A percentile compares a stretch with the other conserved stretches of the same genome.
Evolutionary conservation across 2,888 invertebrate species (phyloP).

Genomic region (Perdita meconis): DNA sequence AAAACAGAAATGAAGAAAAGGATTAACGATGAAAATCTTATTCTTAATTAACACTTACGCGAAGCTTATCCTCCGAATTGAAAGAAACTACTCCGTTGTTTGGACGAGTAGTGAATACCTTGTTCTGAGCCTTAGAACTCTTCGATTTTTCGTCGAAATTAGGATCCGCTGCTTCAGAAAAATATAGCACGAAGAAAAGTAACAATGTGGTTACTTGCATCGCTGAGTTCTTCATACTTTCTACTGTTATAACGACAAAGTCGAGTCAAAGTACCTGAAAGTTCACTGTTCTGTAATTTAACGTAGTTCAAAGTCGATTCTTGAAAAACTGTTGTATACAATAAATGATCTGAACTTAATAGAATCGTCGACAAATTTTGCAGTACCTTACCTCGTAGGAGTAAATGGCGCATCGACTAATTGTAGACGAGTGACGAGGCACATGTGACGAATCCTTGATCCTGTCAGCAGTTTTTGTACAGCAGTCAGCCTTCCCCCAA

Average conservation of each 20-base stretch:
- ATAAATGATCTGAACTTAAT: background rate
- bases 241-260: background rate
- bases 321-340: background rate
- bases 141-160: background rate
- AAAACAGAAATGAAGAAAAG: too few species aligned
- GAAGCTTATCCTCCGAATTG: slow-evolving; percentile 85
- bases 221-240: slow-evolving; percentile 23
- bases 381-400: background rate
- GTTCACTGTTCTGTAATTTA: background rate
- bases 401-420: slow-evolving; percentile 1
- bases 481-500: slow-evolving; percentile 51
- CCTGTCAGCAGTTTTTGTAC: slow-evolving; percentile 52
- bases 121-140: slow-evolving; percentile 9
- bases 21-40: background rate
- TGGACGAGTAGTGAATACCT: slow-evolving; percentile 17
- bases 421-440: slow-evolving; percentile 25
- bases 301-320: background rate
- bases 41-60: slow-evolving; percentile 81
- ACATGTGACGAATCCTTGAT: slow-evolving; percentile 42
- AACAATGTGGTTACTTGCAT: background rate
- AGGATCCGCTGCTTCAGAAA: slow-evolving; percentile 4
- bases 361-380: background rate
- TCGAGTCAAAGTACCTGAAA: background rate
- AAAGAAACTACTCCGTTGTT: slow-evolving; percentile 86
- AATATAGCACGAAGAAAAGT: slow-evolving; percentile 4